A percentile compares a stretch with the other conserved stretches of the same genome.
phyloP scores from a whole-genome alignment of 2,113 vertebrate genomes.

The Guaruba guarouba region DNA sequence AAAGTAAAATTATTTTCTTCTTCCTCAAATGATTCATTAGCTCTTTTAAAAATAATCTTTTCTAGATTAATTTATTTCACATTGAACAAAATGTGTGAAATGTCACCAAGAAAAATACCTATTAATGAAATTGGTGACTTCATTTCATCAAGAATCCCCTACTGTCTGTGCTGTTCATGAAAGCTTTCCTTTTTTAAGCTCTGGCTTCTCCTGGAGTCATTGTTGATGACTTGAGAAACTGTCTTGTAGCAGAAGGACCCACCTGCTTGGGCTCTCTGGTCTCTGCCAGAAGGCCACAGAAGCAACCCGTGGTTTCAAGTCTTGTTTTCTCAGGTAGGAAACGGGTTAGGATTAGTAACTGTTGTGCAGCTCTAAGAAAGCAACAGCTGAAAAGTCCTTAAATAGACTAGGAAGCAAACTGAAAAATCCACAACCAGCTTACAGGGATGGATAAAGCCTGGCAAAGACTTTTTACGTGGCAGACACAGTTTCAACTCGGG shows the following conservation, averaged over 20 bases:
- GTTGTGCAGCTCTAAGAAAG: background rate
- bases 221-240: background rate
- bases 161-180: background rate
- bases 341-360: background rate
- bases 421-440: background rate
- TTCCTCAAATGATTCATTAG: background rate
- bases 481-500: background rate
- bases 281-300: background rate
- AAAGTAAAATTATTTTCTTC: background rate
- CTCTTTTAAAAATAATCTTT: background rate
- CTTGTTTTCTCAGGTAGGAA: background rate
- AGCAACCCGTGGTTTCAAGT: background rate
- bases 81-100: background rate
- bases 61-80: slow-evolving; percentile 5
- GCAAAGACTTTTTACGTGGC: background rate
- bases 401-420: background rate
- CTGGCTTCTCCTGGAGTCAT: background rate
- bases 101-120: background rate
- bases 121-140: background rate
- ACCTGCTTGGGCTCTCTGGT: background rate
- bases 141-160: background rate
- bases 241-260: background rate
- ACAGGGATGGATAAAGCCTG: background rate
- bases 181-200: background rate
- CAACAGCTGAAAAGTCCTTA: background rate